Evolutionary conservation across 2,113 vertebrate genomes (phyloP), one percentile per base, ranked within the genome.

Genomic region (Casuarius casuarius): DNA sequence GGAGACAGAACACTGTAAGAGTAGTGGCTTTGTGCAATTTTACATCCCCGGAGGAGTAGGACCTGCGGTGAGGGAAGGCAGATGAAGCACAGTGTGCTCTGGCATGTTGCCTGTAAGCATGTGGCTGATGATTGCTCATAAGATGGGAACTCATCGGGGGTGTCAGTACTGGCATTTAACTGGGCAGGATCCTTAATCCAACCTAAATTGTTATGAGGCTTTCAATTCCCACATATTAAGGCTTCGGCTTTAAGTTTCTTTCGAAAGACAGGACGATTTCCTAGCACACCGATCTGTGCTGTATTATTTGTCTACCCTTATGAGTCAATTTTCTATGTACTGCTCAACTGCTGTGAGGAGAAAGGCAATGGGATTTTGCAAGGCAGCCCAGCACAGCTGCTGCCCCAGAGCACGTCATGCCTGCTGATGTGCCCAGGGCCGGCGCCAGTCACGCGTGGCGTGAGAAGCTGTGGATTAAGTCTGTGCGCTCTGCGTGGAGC

Each of bases 211-310:
- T 95, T 95, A 93, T 58, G 90, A 94, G 81, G 68, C 66, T 95
- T 94, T 87, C 94, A 89, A 51, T 95, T 94, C 80, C 77, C 91
- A 79, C 81, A 94, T 96, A 97, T 94, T 94, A 97, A 91, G 86
- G 89, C 84, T 93, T 93, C 73, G 72, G 80, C 92, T 85, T 62
- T 76, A 73, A 85, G 91, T 92, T 90, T 62, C 85, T 92, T 94
- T 92, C 44, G 92, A 65, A 91, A 72, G 84, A 42, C 81, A 74
- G 94, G 81, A 94, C 79, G 81, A 79, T 85, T 94, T 95, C 67
- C 67, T 87, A 29, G 74, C 1, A 1, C 42, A 70, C 20, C 0
- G 0, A 19, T 88, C 79, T 31, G 54, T 92, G 84, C 79, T 91
- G 82, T 90, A 33, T 93, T 95, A 87, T 94, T 97, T 95, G 78